Evolutionary conservation across 2,888 invertebrate species (phyloP).

Genomic region (Bugula neritina): DNA sequence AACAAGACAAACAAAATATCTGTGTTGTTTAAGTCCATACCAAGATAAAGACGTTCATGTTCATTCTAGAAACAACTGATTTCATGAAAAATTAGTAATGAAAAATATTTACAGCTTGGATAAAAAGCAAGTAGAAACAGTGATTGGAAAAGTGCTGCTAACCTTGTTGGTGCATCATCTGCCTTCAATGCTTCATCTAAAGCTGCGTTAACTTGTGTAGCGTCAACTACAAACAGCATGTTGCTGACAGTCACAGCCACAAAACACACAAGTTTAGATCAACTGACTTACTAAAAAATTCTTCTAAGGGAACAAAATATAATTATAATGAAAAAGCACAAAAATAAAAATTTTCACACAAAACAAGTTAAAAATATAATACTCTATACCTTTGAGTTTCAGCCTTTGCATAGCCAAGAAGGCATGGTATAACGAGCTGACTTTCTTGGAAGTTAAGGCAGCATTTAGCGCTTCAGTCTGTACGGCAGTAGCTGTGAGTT

Average conservation of each 20-base stretch:
- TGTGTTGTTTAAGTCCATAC: too few species aligned
- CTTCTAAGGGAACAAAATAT: too few species aligned
- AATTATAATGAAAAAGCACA: too few species aligned
- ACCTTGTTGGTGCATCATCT: constrained; percentile 57
- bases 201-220: constrained; percentile 66
- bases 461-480: constrained; percentile 55
- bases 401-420: constrained; percentile 65
- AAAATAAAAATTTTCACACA: too few species aligned
- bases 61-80: not conserved
- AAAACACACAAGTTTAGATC: too few species aligned
- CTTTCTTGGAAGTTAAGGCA: constrained; percentile 65
- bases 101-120: too few species aligned
- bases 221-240: constrained; percentile 37
- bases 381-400: constrained; percentile 57
- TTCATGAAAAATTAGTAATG: too few species aligned
- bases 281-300: not conserved
- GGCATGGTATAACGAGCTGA: constrained; percentile 64
- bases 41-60: too few species aligned
- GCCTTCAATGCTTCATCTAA: constrained; percentile 73
- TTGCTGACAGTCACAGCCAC: too few species aligned
- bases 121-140: too few species aligned
- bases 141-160: constrained; percentile 27
- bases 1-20: too few species aligned
- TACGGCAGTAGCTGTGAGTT: not conserved
- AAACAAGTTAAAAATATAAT: not conserved